These are phyloP conservation scores for Oophaga pumilio DNA, from an alignment of 2,113 vertebrate species.

Conservation along the genomic window DNA sequence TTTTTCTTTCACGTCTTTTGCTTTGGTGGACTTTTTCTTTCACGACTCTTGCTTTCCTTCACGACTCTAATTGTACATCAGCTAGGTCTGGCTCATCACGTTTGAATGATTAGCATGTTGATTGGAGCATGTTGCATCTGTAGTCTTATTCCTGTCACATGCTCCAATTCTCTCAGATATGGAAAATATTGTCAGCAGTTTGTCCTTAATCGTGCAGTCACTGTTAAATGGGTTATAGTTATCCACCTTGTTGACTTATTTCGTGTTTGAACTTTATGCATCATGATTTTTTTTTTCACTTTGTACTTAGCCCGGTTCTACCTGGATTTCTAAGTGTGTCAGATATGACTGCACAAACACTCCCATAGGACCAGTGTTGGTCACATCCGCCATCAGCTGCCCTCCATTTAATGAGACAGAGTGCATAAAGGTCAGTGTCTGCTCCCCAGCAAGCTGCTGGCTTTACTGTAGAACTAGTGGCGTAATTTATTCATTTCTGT, in stretches of 20 bases:
- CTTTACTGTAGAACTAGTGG: background rate
- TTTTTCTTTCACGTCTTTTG: too few species aligned
- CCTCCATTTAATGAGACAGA: constrained; percentile 94
- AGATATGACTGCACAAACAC: constrained; percentile 86
- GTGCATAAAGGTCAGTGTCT: constrained; percentile 88
- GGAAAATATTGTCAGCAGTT: background rate
- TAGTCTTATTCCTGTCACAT: background rate
- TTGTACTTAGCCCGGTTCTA: constrained; percentile 75
- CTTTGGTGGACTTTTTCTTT: too few species aligned
- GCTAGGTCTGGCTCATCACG: too few species aligned
- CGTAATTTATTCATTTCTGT: background rate
- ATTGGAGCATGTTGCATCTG: background rate
- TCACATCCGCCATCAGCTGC: constrained; percentile 89
- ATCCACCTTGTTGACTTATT: background rate
- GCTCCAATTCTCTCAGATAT: too few species aligned
- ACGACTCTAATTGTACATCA: too few species aligned
- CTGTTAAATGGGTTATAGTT: background rate
- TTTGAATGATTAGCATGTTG: too few species aligned
- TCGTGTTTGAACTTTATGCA: background rate
- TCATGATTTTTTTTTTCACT: background rate
- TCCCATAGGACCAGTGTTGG: constrained; percentile 80
- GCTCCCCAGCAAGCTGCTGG: background rate
- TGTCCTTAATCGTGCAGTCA: background rate
- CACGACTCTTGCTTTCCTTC: too few species aligned
- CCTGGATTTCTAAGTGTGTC: constrained; percentile 87